Conservation (phyloP, 2,113 vertebrate genomes). For the Eulemur rufifrons region DNA sequence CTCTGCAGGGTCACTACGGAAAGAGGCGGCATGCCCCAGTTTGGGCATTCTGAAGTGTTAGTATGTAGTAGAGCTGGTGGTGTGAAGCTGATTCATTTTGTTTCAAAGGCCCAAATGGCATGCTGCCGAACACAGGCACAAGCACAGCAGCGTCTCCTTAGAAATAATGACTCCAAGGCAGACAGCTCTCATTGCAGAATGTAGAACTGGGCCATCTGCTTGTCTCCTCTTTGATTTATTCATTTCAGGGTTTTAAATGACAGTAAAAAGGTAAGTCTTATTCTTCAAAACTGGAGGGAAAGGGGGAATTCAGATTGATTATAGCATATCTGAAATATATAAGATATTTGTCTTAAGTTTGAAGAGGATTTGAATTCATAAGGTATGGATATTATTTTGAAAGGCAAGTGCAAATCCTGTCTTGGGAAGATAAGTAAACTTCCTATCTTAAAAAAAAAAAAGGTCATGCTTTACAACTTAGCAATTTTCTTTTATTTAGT, state of each 20-base stretch:
- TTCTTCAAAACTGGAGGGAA: slow-evolving; percentile 35
- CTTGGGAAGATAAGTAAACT: not conserved
- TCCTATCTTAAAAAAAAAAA: not conserved
- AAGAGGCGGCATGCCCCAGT: slow-evolving; percentile 82
- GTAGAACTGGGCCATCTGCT: slow-evolving; percentile 82
- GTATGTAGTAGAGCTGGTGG: slow-evolving; percentile 81
- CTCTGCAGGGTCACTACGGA: slow-evolving; percentile 81
- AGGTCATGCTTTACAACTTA: not conserved
- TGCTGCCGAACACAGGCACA: slow-evolving; percentile 77
- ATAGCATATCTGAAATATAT: not conserved
- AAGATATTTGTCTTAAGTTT: not conserved
- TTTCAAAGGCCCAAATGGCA: slow-evolving; percentile 84
- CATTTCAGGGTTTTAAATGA: slow-evolving; percentile 58
- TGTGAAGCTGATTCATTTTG: slow-evolving; percentile 83
- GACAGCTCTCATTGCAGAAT: slow-evolving; percentile 70
- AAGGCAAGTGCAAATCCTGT: not conserved
- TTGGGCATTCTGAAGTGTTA: slow-evolving; percentile 82
- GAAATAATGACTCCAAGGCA: slow-evolving; percentile 81
- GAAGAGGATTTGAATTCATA: not conserved
- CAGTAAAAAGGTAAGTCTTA: slow-evolving; percentile 78
- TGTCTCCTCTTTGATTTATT: slow-evolving; percentile 75
- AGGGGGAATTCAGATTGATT: not conserved
- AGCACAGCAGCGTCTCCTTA: slow-evolving; percentile 74
- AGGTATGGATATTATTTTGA: not conserved
- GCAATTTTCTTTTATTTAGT: not conserved